A percentile compares a stretch with the other conserved stretches of the same genome.
Conservation (phyloP, 2,113 vertebrate species). For the Rhinichthys klamathensis region DNA sequence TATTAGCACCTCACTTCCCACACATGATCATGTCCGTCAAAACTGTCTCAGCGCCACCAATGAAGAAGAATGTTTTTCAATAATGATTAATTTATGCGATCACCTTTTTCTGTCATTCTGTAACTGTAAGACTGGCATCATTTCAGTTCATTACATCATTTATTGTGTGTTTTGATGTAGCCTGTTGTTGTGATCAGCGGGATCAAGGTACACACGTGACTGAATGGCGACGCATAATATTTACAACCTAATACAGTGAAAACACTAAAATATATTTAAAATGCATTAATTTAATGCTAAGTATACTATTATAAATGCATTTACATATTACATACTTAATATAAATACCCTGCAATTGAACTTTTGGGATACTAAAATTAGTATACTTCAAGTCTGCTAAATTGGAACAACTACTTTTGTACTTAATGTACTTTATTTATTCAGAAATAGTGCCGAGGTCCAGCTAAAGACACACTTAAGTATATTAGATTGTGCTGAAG, state of each 20-base stretch:
- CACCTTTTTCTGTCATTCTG: not conserved
- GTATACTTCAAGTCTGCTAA: too few species aligned
- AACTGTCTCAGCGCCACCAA: not conserved
- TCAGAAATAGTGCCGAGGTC: too few species aligned
- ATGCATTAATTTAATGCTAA: too few species aligned
- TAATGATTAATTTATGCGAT: not conserved
- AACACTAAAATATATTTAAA: too few species aligned
- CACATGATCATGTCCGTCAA: not conserved
- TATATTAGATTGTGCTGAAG: too few species aligned
- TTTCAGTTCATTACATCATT: not conserved
- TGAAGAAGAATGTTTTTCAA: not conserved
- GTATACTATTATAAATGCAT: too few species aligned
- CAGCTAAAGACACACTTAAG: too few species aligned
- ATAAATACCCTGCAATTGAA: too few species aligned
- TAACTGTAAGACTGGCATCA: not conserved
- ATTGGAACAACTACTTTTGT: too few species aligned
- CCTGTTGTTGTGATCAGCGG: not conserved
- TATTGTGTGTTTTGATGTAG: not conserved
- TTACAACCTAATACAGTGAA: slow-evolving; percentile 4
- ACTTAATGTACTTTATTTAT: too few species aligned
- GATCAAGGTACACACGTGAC: not conserved
- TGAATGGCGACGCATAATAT: not conserved
- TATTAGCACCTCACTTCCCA: not conserved
- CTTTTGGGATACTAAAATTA: too few species aligned
- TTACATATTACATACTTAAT: too few species aligned